Evolutionary conservation across 1,140 invertebrate species (phyloP), one percentile per base, ranked within the genome.

Genomic region (Drosophila orena): DNA sequence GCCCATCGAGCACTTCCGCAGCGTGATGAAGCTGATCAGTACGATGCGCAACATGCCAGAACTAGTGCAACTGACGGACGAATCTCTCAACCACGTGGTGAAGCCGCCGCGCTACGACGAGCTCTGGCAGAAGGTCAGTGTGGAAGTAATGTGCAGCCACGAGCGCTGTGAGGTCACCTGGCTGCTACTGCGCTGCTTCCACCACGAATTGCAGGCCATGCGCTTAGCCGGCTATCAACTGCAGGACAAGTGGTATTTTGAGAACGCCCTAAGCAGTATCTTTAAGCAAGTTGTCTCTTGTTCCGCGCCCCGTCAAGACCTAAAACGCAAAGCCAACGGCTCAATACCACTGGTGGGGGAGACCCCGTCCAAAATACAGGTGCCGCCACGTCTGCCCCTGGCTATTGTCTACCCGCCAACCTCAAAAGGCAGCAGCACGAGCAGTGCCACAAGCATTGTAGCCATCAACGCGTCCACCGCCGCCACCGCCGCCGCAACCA

Each of bases 181-280:
- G 90, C 64, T 91, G 22, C 10, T 72, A 5, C n/a, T 91, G 56
- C 90, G 90, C 20, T 35, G 22, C 10, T 91, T 91, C 5, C 77
- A 91, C 35, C 42, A 55, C 56, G 83, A 91, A 37, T 59, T 91
- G 3, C 17, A 44, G 5, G 68, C 64, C 24, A 81, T 91, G 90
- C 86, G 90, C 0, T 47, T 66, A 24, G 54, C 49, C 3, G 84
- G 86, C 20, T 91, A 91, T 35, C 70, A 78, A 55, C 56, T 91
- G 27, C 78, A 85, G 46, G 90, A 91, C 50, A 91, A 85, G 56
- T 91, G 90, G 90, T 91, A 74, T 44, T 91, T 91, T 8, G 90
- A 91, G 72, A 77, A 62, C 2, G 60, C 52, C 17, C 79, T 91
- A 5, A 62, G 40, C 2, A 52, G 65, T 22, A 52, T 91, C 14